These are phyloP conservation scores for Rhagonycha lutea DNA, from an alignment of 2,888 invertebrate species.

Conservation along the genomic window DNA sequence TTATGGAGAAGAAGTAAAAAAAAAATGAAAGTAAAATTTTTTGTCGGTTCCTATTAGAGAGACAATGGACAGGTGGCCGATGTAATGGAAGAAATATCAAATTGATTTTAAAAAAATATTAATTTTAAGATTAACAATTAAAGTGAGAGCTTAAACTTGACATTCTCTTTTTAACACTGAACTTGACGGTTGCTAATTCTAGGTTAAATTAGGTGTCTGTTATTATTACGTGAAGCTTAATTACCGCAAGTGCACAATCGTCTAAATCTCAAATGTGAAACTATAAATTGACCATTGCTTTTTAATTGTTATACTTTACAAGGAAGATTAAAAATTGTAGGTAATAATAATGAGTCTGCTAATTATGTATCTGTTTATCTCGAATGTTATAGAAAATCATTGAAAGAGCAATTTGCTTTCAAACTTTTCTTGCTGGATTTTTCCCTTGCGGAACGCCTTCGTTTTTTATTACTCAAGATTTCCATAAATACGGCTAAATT, in stretches of 20 bases:
- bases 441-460: neutral
- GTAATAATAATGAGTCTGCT: neutral
- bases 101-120: neutral
- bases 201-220: conserved; percentile 7
- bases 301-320: neutral
- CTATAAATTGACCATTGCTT: neutral
- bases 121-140: neutral
- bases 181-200: conserved; percentile 13
- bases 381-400: neutral
- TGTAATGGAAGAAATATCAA: neutral
- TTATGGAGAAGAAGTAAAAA: too few relatives aligned
- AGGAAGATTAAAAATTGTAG: neutral
- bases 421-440: neutral
- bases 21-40: neutral
- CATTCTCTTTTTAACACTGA: conserved; percentile 21
- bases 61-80: neutral
- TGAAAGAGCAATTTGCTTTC: neutral
- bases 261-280: neutral
- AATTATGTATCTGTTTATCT: neutral
- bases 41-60: neutral
- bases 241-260: neutral
- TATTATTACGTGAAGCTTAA: neutral
- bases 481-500: neutral
- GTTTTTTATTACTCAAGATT: neutral
- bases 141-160: conserved; percentile 18